These are phyloP conservation scores for Malacosoma neustria DNA, from an alignment of 2,888 invertebrate genomes.

Conservation along the genomic window DNA sequence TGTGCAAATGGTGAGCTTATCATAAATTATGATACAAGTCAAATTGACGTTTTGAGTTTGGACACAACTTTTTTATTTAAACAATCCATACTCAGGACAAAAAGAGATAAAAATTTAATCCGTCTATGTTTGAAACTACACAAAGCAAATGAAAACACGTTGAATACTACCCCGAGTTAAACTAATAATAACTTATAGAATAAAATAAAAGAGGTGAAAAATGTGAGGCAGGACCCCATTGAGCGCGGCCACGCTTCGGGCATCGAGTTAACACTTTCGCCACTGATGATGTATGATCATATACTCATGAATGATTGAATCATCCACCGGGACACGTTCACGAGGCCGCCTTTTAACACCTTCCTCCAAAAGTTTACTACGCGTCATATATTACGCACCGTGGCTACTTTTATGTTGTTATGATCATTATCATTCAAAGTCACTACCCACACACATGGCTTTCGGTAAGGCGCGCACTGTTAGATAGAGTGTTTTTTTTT, in stretches of 20 bases:
- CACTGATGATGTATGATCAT: constrained; percentile 67
- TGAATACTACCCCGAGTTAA: constrained; percentile 22
- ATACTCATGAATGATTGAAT: constrained; percentile 71
- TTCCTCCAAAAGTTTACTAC: constrained; percentile 68
- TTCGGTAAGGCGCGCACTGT: constrained; percentile 26
- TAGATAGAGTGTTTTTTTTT: constrained; percentile 24
- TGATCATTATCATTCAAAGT: constrained; percentile 70
- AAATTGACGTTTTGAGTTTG: constrained; percentile 8
- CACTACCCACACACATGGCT: constrained; percentile 52
- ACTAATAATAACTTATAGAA: constrained; percentile 44
- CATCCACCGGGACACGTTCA: constrained; percentile 65
- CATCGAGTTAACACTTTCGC: constrained; percentile 61
- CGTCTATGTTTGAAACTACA: constrained; percentile 21
- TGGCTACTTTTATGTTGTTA: constrained; percentile 69
- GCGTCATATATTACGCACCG: constrained; percentile 60
- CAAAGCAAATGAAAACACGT: constrained; percentile 25
- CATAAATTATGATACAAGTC: constrained; percentile 20
- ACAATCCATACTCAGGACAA: constrained; percentile 17
- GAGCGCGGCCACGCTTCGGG: constrained; percentile 28
- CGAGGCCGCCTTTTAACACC: constrained; percentile 66
- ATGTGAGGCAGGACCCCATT: constrained; percentile 40
- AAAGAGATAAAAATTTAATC: constrained; percentile 26
- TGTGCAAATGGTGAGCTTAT: constrained; percentile 25
- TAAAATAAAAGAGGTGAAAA: constrained; percentile 47
- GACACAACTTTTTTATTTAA: constrained; percentile 19